A percentile compares a stretch with the other conserved stretches of the same genome.
Conservation (phyloP, 92 coral and sea anemone species). For the Bergia sp. region DNA sequence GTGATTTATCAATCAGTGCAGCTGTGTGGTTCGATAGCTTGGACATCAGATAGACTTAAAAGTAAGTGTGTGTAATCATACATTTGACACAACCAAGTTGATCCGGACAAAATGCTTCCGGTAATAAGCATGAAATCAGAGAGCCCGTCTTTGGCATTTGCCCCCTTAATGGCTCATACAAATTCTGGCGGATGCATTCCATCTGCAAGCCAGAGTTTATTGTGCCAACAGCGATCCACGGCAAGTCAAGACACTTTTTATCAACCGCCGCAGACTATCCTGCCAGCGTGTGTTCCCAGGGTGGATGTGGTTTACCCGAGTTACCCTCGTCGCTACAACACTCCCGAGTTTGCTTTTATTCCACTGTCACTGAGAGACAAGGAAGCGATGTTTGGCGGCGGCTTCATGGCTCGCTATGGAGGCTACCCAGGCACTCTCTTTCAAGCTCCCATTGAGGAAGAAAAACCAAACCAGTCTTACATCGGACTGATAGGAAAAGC, state of each 20-base stretch:
- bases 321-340: constrained; percentile 18
- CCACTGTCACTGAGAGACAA: constrained; percentile 24
- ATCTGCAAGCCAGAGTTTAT: background rate
- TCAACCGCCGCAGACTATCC: constrained; percentile 22
- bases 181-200: background rate
- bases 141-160: constrained; percentile 3
- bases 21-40: background rate
- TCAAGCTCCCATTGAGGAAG: constrained; percentile 45
- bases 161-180: constrained; percentile 1
- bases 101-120: background rate
- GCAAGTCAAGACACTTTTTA: background rate
- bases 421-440: constrained; percentile 7
- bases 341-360: constrained; percentile 35
- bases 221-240: constrained; percentile 3
- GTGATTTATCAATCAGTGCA: background rate
- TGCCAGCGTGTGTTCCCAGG: constrained; percentile 10
- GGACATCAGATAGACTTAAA: background rate
- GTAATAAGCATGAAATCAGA: constrained; percentile 1
- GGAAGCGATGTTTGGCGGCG: background rate
- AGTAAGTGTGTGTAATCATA: background rate
- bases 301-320: constrained; percentile 1
- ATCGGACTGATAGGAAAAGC: constrained; percentile 65
- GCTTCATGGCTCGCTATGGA: constrained; percentile 3
- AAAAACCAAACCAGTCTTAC: constrained; percentile 65
- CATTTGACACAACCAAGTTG: background rate